Percentiles rank a stretch among this genome's conserved stretches.
Conservation (phyloP, 2,888 invertebrate genomes). For the Spatulosminthurus flaviceps region DNA sequence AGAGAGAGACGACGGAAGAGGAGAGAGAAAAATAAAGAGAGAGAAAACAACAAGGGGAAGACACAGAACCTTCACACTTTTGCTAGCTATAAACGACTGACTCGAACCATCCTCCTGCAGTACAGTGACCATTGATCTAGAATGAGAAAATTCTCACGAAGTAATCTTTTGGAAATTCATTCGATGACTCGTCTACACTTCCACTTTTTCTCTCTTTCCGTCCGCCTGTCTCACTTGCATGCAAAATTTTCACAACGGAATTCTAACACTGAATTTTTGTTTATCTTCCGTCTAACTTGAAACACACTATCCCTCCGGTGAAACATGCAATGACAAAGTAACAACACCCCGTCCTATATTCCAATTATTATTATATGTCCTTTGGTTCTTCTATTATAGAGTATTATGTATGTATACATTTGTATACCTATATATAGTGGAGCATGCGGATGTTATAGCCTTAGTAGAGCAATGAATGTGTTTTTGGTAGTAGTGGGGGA, state of each 20-base stretch:
- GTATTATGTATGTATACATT: slow-evolving; percentile 6
- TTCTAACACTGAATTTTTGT: slow-evolving; percentile 31
- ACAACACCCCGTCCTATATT: not conserved
- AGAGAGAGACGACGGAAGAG: not conserved
- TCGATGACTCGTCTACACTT: slow-evolving; percentile 32
- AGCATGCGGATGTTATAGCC: not conserved
- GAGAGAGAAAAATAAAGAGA: slow-evolving; percentile 5
- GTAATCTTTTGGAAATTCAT: slow-evolving; percentile 63
- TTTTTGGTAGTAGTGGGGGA: slow-evolving; percentile 6
- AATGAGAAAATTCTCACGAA: slow-evolving; percentile 63
- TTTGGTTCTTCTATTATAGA: not conserved
- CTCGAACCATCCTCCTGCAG: slow-evolving; percentile 6
- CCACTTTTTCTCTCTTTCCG: slow-evolving; percentile 20
- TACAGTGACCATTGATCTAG: slow-evolving; percentile 42
- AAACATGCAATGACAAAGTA: not conserved
- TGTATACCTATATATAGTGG: not conserved
- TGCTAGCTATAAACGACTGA: not conserved
- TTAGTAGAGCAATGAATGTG: not conserved
- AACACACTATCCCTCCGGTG: not conserved
- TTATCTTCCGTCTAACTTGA: slow-evolving; percentile 31
- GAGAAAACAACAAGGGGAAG: slow-evolving; percentile 49
- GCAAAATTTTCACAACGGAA: slow-evolving; percentile 42
- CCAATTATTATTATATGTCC: too few relatives aligned
- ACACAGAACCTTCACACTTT: not conserved
- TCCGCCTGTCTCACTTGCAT: slow-evolving; percentile 31